Conservation (phyloP, 1,140 invertebrate genomes). For the Phymorhynchus buccinoides region DNA sequence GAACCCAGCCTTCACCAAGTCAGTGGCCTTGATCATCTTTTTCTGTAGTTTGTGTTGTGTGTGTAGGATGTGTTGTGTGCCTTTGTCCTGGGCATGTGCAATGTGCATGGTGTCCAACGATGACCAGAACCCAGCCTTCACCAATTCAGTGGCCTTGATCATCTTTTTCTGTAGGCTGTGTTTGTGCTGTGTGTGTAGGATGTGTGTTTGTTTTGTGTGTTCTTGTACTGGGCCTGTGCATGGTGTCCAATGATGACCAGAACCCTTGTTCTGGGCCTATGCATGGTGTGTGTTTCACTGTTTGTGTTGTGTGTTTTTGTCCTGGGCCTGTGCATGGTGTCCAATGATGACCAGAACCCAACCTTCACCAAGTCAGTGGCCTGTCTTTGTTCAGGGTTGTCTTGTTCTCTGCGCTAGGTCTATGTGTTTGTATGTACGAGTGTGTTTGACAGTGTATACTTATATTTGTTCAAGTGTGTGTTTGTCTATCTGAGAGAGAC, state of each 20-base stretch:
- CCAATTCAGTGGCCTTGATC: conserved; percentile 74
- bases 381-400: no score
- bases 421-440: no score
- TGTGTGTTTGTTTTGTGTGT: conserved; percentile 81
- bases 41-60: background rate
- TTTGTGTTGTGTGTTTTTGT: conserved; percentile 94
- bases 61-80: no score
- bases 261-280: conserved; percentile 71
- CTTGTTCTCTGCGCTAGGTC: no score
- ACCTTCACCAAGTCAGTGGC: conserved; percentile 80
- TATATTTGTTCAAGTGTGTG: no score
- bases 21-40: conserved; percentile 43
- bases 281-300: no score
- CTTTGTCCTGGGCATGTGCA: conserved; percentile 92
- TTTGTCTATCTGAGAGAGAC: no score
- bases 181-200: no score
- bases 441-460: no score
- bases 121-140: conserved; percentile 85
- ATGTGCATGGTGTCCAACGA: conserved; percentile 96
- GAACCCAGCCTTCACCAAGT: conserved; percentile 83
- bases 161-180: background rate
- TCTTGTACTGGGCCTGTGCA: conserved; percentile 86
- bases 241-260: conserved; percentile 93
- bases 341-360: conserved; percentile 90
- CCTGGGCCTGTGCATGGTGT: conserved; percentile 93